Evolutionary conservation across 2,113 vertebrate species (phyloP).

Genomic region (Antidorcas marsupialis): DNA sequence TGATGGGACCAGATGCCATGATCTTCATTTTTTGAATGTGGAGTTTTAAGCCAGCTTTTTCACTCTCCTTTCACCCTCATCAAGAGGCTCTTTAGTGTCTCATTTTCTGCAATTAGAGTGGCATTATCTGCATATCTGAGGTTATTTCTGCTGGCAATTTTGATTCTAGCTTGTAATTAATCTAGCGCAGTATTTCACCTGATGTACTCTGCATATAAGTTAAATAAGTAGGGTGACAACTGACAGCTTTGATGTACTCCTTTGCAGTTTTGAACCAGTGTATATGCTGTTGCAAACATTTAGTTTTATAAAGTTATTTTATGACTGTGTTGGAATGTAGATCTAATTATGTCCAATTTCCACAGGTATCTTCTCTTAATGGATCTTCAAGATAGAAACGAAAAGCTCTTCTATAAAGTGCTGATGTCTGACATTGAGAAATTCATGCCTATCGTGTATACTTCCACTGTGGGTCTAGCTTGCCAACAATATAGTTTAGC

Average conservation of each 20-base stretch:
- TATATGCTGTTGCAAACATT: not conserved
- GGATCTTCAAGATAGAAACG: constrained; percentile 94
- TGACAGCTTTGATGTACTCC: not conserved
- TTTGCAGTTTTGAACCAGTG: not conserved
- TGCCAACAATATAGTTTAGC: constrained; percentile 95
- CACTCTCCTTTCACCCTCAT: not conserved
- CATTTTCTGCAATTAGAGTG: not conserved
- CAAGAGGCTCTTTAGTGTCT: not conserved
- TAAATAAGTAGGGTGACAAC: not conserved
- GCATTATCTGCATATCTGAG: not conserved
- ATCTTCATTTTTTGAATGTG: not conserved
- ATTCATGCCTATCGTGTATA: constrained; percentile 99
- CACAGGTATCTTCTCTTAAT: constrained; percentile 95
- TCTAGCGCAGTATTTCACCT: not conserved
- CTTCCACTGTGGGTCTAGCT: constrained; percentile 94
- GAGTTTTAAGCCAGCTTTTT: not conserved
- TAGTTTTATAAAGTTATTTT: not conserved
- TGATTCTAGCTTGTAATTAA: not conserved
- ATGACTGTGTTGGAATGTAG: not conserved
- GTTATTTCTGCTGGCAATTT: not conserved
- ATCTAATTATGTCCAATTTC: constrained; percentile 70
- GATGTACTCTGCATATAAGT: not conserved
- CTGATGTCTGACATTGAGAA: constrained; percentile 90
- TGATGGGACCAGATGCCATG: not conserved
- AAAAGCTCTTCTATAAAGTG: constrained; percentile 96